Percentiles rank a stretch among this genome's conserved stretches.
phyloP scores from a whole-genome alignment of 2,797 vertebrate species.

The Rhinophrynus dorsalis region DNA sequence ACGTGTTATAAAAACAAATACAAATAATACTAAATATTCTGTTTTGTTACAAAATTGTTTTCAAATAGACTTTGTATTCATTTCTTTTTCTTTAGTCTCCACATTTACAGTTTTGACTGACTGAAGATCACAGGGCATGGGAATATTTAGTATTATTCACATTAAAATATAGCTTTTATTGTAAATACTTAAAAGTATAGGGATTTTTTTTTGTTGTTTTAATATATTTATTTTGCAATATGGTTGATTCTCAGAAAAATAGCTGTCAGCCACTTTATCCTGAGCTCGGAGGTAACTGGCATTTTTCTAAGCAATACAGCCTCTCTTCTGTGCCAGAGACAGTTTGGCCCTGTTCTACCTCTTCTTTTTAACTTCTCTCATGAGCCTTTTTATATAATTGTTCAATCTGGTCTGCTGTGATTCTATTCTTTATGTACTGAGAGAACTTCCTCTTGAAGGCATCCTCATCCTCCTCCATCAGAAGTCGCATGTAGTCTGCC shows the following conservation, averaged over 20 bases:
- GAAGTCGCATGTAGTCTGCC: conserved; percentile 90
- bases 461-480: conserved; percentile 94
- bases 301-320: conserved; percentile 96
- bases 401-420: conserved; percentile 88
- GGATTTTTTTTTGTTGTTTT: no score
- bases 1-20: no score
- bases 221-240: conserved; percentile 71
- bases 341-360: conserved; percentile 97
- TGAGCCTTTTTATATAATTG: conserved; percentile 96
- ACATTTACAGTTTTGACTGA: no score
- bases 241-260: conserved; percentile 64
- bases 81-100: no score
- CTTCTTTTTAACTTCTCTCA: conserved; percentile 93
- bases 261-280: conserved; percentile 84
- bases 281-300: conserved; percentile 95
- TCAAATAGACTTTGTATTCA: no score
- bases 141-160: no score
- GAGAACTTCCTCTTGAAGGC: conserved; percentile 95
- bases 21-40: no score
- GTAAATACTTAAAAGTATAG: no score
- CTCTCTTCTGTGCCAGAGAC: conserved; percentile 92
- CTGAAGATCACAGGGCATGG: no score
- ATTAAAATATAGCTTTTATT: no score
- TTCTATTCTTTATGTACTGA: conserved; percentile 91
- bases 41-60: no score